Evolutionary conservation across 2,797 vertebrate species (phyloP), one percentile per base, ranked within the genome.

Genomic region (Acropternis orthonyx): DNA sequence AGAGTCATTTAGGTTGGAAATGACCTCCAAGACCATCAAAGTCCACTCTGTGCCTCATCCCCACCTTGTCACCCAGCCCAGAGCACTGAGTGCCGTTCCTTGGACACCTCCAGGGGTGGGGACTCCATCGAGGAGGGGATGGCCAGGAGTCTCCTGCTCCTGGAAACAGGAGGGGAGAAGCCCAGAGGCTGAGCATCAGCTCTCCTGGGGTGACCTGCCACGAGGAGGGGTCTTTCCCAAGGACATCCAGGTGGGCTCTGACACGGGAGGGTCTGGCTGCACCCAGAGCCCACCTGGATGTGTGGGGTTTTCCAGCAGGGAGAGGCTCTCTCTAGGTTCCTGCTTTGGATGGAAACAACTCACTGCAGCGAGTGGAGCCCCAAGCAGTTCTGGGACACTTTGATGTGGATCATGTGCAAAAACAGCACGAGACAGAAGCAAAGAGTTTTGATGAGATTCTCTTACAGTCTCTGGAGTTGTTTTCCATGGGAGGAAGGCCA

Each of bases 141-240:
- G 59, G 22, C 58, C 49, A 27, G 44, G 37, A 39, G 26, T 15
- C 59, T 28, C 14, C 23, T 55, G 28, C 52, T 39, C 34, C 51
- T 32, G n/a, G 36, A 63, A 68, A 7, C 0, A 11, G 7, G 11
- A 36, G 14, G 9, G 14, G 43, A 23, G 58, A n/a, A 8, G 30
- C 16, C 3, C 10, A 1, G n/a, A 46, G 39, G 14, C 22, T 28
- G 51, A 10, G 13, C 23, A 1, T 2, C 1, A 0, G 5, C 36
- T 22, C 11, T 34, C 52, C 24, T 2, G 39, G 30, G 30, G 39
- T 23, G 23, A 36, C 12, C 23, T 49, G 30, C 26, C 23, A 37
- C 3, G 27, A 12, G 2, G 39, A 28, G 23, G 27, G 30, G 12
- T 18, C 49, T 6, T 13, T 28, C 55, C 65, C 0, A 2, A 19